Evolutionary conservation across 2,888 invertebrate species (phyloP).

Genomic region (Scaptomyza flava): DNA sequence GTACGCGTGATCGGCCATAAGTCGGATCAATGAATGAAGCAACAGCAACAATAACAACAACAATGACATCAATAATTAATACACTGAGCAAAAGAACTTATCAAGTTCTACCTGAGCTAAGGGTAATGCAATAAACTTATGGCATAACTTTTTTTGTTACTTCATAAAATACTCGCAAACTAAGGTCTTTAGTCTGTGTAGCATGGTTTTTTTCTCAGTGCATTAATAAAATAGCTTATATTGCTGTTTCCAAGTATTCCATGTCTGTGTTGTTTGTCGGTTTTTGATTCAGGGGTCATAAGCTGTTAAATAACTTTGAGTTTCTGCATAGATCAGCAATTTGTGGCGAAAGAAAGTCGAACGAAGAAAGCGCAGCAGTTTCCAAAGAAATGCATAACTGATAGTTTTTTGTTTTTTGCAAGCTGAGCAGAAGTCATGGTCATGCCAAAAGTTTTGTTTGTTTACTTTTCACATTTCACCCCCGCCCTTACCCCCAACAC

Average conservation of each 20-base stretch:
- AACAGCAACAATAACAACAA: constrained; percentile 26
- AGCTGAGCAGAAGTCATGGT: constrained; percentile 84
- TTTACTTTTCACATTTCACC: constrained; percentile 49
- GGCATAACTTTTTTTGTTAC: too few species aligned
- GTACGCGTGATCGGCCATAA: constrained; percentile 73
- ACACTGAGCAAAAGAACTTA: background rate
- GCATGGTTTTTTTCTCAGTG: background rate
- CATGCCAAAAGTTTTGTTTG: constrained; percentile 67
- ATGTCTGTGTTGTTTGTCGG: constrained; percentile 1
- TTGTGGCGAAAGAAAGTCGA: constrained; percentile 66
- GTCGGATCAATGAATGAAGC: constrained; percentile 78
- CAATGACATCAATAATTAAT: constrained; percentile 14
- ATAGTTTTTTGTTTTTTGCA: constrained; percentile 75
- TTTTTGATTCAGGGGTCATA: constrained; percentile 68
- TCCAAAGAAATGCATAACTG: constrained; percentile 67
- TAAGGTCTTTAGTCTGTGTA: background rate
- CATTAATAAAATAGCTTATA: constrained; percentile 20
- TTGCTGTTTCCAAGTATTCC: constrained; percentile 29
- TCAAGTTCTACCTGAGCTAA: too few species aligned
- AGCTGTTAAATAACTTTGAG: constrained; percentile 59
- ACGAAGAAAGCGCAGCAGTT: constrained; percentile 66
- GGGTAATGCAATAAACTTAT: too few species aligned
- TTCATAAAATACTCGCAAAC: background rate
- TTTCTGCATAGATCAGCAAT: constrained; percentile 65
- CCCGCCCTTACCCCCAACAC: background rate